Evolutionary conservation across 2,113 vertebrate genomes (phyloP).

Genomic region (Chamaea fasciata): DNA sequence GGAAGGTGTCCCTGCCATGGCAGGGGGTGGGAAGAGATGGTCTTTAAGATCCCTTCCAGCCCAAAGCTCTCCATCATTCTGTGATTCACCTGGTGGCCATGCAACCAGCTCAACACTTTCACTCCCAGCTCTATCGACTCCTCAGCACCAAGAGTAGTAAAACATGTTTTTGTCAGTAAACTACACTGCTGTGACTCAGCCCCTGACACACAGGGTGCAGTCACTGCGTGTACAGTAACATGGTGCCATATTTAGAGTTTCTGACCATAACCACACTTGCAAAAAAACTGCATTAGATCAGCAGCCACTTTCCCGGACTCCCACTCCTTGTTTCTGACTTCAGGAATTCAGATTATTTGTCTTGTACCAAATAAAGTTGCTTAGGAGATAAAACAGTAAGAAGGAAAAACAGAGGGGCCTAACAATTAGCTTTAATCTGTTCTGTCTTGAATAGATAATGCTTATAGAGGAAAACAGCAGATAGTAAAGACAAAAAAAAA

Average conservation of each 20-base stretch:
- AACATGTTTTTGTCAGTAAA: slow-evolving; percentile 54
- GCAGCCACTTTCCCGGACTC: slow-evolving; percentile 55
- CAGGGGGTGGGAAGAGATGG: background rate
- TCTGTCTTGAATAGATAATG: background rate
- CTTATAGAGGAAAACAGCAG: background rate
- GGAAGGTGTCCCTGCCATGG: background rate
- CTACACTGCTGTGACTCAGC: slow-evolving; percentile 48
- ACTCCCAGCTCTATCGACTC: background rate
- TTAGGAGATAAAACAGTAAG: slow-evolving; percentile 39
- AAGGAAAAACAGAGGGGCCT: slow-evolving; percentile 11
- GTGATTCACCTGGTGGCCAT: background rate
- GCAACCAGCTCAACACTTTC: background rate
- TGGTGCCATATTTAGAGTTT: slow-evolving; percentile 54
- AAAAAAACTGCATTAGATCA: slow-evolving; percentile 63
- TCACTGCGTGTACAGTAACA: slow-evolving; percentile 52
- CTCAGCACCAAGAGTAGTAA: background rate
- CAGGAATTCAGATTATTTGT: slow-evolving; percentile 61
- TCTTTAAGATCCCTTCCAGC: background rate
- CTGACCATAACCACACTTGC: slow-evolving; percentile 58
- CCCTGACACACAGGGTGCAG: slow-evolving; percentile 45
- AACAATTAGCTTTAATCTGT: background rate
- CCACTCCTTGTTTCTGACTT: slow-evolving; percentile 47
- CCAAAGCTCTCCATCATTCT: background rate
- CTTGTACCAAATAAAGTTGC: slow-evolving; percentile 49
- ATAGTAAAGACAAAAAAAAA: background rate